Conservation (phyloP, 1,140 invertebrate species). For the Tetramorium alpestre region DNA sequence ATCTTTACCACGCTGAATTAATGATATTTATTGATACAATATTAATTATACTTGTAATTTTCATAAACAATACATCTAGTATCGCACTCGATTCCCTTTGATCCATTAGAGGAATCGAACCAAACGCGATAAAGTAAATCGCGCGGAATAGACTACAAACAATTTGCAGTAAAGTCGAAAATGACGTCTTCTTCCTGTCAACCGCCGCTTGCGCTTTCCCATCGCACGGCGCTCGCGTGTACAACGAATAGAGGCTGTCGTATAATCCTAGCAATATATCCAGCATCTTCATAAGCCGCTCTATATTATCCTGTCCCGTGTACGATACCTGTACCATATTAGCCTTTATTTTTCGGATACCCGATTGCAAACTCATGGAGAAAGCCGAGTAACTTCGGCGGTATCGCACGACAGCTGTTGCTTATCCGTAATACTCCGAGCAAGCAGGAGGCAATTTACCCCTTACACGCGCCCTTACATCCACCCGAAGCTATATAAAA, state of each 20-base stretch:
- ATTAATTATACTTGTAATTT: background rate
- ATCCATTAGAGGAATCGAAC: background rate
- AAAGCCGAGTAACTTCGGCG: slow-evolving; percentile 41
- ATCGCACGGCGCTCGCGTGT: background rate
- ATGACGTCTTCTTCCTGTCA: slow-evolving; percentile 7
- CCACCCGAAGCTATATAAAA: background rate
- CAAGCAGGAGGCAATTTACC: slow-evolving; percentile 64
- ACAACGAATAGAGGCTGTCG: slow-evolving; percentile 2
- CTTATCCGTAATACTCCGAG: slow-evolving; percentile 60
- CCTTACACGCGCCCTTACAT: slow-evolving; percentile 28
- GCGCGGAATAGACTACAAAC: background rate
- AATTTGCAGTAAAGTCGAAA: slow-evolving; percentile 38
- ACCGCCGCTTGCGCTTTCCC: slow-evolving; percentile 2
- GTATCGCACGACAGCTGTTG: slow-evolving; percentile 62
- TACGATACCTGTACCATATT: slow-evolving; percentile 55
- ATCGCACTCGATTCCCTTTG: background rate
- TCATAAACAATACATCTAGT: background rate
- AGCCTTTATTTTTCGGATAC: slow-evolving; percentile 60
- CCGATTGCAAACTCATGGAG: slow-evolving; percentile 61
- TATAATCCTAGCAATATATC: slow-evolving; percentile 50
- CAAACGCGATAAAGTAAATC: background rate
- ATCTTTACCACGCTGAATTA: background rate
- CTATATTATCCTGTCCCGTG: slow-evolving; percentile 52
- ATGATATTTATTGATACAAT: background rate
- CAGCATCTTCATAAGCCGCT: slow-evolving; percentile 48